Evolutionary conservation across 2,113 vertebrate genomes (phyloP).

Genomic region (Caranx melampygus): DNA sequence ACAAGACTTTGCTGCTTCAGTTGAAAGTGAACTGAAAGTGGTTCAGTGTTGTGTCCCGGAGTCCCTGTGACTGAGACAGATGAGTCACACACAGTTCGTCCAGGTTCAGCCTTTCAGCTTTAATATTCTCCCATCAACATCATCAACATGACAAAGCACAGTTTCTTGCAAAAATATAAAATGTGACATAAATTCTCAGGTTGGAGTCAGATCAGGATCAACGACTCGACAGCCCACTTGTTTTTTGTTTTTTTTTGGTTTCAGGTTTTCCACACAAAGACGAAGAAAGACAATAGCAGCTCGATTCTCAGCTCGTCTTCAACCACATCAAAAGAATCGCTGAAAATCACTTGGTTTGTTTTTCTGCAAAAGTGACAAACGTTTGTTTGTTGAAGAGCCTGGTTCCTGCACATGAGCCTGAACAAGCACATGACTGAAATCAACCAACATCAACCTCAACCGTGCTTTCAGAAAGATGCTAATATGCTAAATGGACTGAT

Average conservation of each 20-base stretch:
- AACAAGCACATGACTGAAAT: too few relatives aligned
- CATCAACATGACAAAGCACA: constrained; percentile 10
- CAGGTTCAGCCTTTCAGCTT: constrained; percentile 22
- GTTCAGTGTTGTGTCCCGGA: too few relatives aligned
- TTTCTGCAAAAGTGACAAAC: constrained; percentile 19
- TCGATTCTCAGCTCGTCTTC: constrained; percentile 35
- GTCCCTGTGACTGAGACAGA: too few relatives aligned
- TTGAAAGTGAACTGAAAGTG: too few relatives aligned
- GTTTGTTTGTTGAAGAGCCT: too few relatives aligned
- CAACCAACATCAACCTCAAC: neutral
- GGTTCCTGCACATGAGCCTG: too few relatives aligned
- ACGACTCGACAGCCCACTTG: neutral
- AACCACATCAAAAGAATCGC: constrained; percentile 1
- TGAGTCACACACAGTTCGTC: neutral
- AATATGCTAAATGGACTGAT: neutral
- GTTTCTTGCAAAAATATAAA: constrained; percentile 68
- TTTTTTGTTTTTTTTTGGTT: neutral
- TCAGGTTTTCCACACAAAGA: constrained; percentile 35
- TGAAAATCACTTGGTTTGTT: constrained; percentile 10
- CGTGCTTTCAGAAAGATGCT: neutral
- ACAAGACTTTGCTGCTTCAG: too few relatives aligned
- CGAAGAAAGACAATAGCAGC: constrained; percentile 31
- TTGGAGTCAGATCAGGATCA: constrained; percentile 12
- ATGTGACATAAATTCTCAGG: constrained; percentile 55
- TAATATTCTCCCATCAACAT: constrained; percentile 36